Conservation (phyloP, 1,140 invertebrate species). For the Polyergus mexicanus region DNA sequence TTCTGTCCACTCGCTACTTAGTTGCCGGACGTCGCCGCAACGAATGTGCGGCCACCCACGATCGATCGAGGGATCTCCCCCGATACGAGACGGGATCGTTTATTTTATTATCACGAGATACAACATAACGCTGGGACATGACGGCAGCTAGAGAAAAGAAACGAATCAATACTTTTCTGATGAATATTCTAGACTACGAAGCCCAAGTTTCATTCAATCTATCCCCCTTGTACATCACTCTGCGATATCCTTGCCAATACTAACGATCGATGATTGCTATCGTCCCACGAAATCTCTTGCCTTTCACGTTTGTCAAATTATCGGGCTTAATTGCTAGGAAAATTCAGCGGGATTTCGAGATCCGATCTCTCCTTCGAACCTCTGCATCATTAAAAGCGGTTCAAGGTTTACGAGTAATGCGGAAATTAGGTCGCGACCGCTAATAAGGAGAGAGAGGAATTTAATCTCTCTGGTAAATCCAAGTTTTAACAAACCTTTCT, state of each 20-base stretch:
- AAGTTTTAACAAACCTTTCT: constrained; percentile 21
- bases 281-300: constrained; percentile 6
- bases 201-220: not conserved
- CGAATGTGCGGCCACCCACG: constrained; percentile 59
- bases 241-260: not conserved
- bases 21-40: constrained; percentile 54
- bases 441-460: constrained; percentile 38
- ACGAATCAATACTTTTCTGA: not conserved
- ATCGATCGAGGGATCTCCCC: constrained; percentile 59
- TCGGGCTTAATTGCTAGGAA: constrained; percentile 56
- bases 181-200: not conserved
- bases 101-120: not conserved
- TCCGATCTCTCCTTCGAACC: constrained; percentile 22
- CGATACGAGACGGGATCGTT: constrained; percentile 33
- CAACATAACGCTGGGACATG: not conserved
- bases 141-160: not conserved
- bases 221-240: not conserved
- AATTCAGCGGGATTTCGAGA: constrained; percentile 34
- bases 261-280: constrained; percentile 33
- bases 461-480: constrained; percentile 10
- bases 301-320: constrained; percentile 49
- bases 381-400: constrained; percentile 55
- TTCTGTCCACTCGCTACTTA: constrained; percentile 36
- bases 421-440: constrained; percentile 50
- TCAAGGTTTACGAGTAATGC: constrained; percentile 29